Percentiles rank a stretch among this genome's conserved stretches.
Evolutionary conservation across 2,888 invertebrate genomes (phyloP).

Genomic region (Campopleginae sp.): DNA sequence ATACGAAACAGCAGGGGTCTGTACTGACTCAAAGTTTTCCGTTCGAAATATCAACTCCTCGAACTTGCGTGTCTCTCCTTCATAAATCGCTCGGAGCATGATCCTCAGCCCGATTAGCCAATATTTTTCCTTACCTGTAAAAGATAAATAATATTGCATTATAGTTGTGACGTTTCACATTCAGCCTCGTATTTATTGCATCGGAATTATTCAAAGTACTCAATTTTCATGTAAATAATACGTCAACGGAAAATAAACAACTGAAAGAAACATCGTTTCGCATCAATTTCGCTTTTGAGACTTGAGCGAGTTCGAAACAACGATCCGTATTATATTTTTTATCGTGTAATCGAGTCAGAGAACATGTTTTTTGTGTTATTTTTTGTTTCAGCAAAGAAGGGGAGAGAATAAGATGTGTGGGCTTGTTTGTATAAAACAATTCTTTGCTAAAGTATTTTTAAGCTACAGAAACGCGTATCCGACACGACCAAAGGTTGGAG

Average conservation of each 20-base stretch:
- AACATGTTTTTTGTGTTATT: conserved; percentile 4
- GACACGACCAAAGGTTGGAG: neutral
- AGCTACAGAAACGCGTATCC: conserved; percentile 29
- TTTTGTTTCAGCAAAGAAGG: neutral
- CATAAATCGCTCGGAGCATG: conserved; percentile 4
- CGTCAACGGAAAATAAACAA: neutral
- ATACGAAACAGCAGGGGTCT: neutral
- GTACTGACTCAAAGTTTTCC: conserved; percentile 24
- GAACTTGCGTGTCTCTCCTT: conserved; percentile 18
- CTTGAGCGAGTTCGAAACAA: neutral
- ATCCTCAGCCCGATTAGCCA: neutral
- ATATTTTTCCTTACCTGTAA: conserved; percentile 66
- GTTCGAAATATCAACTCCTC: conserved; percentile 18
- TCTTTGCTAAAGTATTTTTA: conserved; percentile 23
- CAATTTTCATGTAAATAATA: neutral
- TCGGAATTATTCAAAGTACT: neutral
- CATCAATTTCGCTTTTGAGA: neutral
- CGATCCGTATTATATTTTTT: neutral
- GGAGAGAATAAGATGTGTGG: neutral
- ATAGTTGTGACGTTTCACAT: neutral
- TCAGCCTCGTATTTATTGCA: neutral
- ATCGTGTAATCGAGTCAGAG: neutral
- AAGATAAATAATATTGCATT: conserved; percentile 13
- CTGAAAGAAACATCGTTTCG: neutral
- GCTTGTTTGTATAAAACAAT: conserved; percentile 31